Base-by-base conservation (phyloP, 2,888 invertebrate genomes). In the Oegoconia quadripuncta region DNA sequence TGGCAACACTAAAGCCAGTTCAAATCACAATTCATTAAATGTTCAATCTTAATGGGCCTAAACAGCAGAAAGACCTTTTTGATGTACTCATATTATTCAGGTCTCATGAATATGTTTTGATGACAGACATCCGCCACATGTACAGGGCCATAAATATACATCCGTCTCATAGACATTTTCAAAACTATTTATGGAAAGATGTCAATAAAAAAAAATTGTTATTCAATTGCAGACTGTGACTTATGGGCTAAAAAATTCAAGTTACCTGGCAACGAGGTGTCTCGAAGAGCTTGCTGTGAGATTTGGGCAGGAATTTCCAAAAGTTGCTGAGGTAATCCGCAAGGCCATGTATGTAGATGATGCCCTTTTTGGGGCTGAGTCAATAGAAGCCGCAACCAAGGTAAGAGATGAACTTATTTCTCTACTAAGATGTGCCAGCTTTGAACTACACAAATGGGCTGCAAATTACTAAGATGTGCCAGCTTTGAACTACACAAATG, bases 231-330 rank as follows among this genome's bases (percentile, higher is more conserved):
- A 33, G 16, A 33, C 33, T 2, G 33, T 37, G 3, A 37, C 37
- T 3, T 37, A 37, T 9, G 37, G 37, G 7, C 17, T 37, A 1
- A 25, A 34, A 25, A 29, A 14, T 26, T 46, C 40, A 6, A 16
- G 32, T 3, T 46, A 27, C 17, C 30, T 46, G 5, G 37, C 42
- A 2, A 42, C 42, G 12, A 15, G 40, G 15, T 46, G 46, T 22
- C 34, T 46, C 3, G 37, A 20, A 11, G 40, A 42, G 31, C 25
- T 46, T 8, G 46, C 42, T 5, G 22, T 30, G 11, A 15, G 20
- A 9, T 28, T 26, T 20, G 2, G 16, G 8, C 3, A 13, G 1
- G 6, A 28, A 14, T 36, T 15, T 9, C 36, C 36, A 6, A n/a
- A n/a, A 3, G 36, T 29, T 13, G 22, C 16, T n/a, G 7, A 13